phyloP scores from a whole-genome alignment of 2,888 invertebrate species.

The Agriopis marginaria region DNA sequence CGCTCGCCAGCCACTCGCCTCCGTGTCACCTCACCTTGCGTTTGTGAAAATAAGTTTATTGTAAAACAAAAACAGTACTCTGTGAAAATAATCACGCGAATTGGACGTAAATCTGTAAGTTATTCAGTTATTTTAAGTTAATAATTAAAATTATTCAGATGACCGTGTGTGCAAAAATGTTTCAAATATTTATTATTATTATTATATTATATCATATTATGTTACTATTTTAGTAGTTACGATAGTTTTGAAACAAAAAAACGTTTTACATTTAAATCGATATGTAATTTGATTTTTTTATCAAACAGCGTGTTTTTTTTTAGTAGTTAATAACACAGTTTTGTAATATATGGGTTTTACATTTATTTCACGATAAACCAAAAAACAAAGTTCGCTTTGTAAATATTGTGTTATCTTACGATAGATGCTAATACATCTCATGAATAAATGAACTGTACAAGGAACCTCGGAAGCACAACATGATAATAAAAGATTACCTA shows the following conservation, averaged over 20 bases:
- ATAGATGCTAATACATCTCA: constrained; percentile 3
- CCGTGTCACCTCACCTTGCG: constrained; percentile 45
- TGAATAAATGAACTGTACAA: constrained; percentile 4
- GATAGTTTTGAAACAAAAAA: too few species aligned
- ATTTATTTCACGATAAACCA: neutral
- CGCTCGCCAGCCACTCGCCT: constrained; percentile 59
- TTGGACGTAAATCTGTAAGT: constrained; percentile 33
- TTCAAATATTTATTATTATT: too few species aligned
- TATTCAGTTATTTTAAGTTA: neutral
- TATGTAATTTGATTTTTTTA: too few species aligned
- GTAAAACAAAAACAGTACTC: constrained; percentile 40
- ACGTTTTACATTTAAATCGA: too few species aligned
- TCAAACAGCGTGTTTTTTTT: too few species aligned
- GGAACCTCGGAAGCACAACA: neutral
- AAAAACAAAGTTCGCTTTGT: neutral
- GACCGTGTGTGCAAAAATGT: too few species aligned
- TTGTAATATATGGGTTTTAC: too few species aligned
- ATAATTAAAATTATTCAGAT: too few species aligned
- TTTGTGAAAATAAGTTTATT: constrained; percentile 49
- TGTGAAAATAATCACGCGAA: constrained; percentile 14
- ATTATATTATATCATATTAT: too few species aligned
- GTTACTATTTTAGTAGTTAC: too few species aligned
- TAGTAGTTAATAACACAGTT: too few species aligned
- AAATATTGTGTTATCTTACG: neutral
- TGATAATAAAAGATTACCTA: constrained; percentile 3